phyloP scores from a whole-genome alignment of 92 coral and sea anemone genomes.

The Desmophyllum pertusum region DNA sequence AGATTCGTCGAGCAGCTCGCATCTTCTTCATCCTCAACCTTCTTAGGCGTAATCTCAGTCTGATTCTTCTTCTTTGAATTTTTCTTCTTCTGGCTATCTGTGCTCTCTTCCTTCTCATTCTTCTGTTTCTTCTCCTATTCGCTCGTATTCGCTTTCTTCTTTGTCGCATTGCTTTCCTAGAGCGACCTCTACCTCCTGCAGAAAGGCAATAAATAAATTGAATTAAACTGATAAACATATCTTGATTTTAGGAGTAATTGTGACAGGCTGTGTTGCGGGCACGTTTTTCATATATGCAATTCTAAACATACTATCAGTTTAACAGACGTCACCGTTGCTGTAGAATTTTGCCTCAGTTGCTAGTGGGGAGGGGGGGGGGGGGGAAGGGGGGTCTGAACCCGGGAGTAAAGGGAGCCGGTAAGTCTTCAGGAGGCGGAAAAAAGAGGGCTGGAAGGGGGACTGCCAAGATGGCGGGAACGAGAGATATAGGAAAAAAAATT shows the following conservation, averaged over 20 bases:
- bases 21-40: constrained; percentile 4
- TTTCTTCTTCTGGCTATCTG: constrained; percentile 34
- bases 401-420: no score
- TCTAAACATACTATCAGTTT: no score
- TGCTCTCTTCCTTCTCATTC: constrained; percentile 33
- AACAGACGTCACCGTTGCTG: no score
- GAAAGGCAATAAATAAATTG: neutral
- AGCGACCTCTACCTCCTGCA: constrained; percentile 9
- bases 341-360: no score
- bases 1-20: neutral
- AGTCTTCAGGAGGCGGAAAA: no score
- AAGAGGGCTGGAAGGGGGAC: no score
- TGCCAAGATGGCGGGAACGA: no score
- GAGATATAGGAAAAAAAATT: no score
- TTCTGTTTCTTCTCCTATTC: constrained; percentile 36
- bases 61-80: constrained; percentile 23
- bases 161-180: constrained; percentile 18
- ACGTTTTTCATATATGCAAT: no score
- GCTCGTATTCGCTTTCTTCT: constrained; percentile 38
- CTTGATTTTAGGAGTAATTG: neutral
- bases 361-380: no score
- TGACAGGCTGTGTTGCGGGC: no score
- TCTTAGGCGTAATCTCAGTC: constrained; percentile 19
- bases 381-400: no score
- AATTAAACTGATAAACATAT: neutral